phyloP scores from a whole-genome alignment of 37 sponge, comb jelly and placozoan species.

The Beroe ovata region DNA sequence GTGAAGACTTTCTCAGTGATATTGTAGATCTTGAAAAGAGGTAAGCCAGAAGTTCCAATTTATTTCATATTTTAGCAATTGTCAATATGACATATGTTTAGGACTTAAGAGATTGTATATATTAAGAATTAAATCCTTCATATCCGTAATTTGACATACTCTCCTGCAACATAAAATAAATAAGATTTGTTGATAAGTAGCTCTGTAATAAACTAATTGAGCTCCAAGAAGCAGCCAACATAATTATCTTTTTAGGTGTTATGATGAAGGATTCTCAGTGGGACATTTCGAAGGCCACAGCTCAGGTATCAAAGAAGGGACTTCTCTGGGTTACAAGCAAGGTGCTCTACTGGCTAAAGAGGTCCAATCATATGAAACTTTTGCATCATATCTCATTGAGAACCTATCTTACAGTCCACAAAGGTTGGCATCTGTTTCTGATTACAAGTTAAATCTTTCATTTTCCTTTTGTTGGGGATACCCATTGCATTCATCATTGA shows the following conservation, averaged over 20 bases:
- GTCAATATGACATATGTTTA: not conserved
- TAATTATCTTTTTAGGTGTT: conserved; percentile 25
- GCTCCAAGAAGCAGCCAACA: too few species aligned
- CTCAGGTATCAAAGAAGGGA: not conserved
- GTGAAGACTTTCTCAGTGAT: conserved; percentile 47
- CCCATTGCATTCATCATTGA: too few species aligned
- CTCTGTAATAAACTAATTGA: too few species aligned
- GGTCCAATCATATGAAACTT: not conserved
- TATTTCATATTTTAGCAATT: not conserved
- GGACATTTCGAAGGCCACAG: not conserved
- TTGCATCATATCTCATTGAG: not conserved
- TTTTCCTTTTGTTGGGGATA: too few species aligned
- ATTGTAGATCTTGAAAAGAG: conserved; percentile 29
- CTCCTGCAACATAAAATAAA: too few species aligned
- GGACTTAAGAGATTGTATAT: too few species aligned
- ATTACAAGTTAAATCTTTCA: too few species aligned
- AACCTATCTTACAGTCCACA: not conserved
- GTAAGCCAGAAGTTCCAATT: not conserved
- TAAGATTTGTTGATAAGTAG: too few species aligned
- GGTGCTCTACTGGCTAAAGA: conserved; percentile 51
- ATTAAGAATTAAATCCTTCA: too few species aligned
- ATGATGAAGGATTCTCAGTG: not conserved
- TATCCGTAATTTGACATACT: too few species aligned
- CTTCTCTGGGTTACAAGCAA: conserved; percentile 16
- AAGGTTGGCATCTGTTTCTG: too few species aligned